phyloP scores from a whole-genome alignment of 2,888 invertebrate species.

The Criorhina ranunculi region DNA sequence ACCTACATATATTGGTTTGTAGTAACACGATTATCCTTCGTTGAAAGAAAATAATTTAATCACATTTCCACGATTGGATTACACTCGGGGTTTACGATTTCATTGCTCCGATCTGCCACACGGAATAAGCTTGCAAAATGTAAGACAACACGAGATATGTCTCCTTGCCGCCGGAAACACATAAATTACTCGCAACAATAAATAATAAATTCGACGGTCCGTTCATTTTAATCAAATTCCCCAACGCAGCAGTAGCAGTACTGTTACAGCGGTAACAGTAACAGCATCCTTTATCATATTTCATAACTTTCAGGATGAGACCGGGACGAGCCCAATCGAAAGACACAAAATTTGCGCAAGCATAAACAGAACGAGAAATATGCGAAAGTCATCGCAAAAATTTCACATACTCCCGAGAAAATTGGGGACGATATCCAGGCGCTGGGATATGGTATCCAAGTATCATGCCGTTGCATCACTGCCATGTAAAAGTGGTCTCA shows the following conservation, averaged over 20 bases:
- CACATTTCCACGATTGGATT: slow-evolving; percentile 49
- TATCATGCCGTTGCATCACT: slow-evolving; percentile 25
- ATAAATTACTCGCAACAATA: slow-evolving; percentile 59
- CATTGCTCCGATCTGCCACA: slow-evolving; percentile 5
- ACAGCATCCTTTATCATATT: slow-evolving; percentile 44
- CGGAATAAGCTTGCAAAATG: slow-evolving; percentile 13
- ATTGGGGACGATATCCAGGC: slow-evolving; percentile 18
- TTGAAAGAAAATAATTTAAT: slow-evolving; percentile 45
- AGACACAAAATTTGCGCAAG: too few species aligned
- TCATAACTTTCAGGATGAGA: slow-evolving; percentile 14
- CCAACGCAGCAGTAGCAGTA: slow-evolving; percentile 21
- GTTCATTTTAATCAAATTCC: slow-evolving; percentile 62
- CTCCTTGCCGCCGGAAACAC: slow-evolving; percentile 4
- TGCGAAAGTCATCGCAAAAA: slow-evolving; percentile 65
- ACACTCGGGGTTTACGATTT: slow-evolving; percentile 39
- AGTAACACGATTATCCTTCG: slow-evolving; percentile 32
- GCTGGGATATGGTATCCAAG: background rate
- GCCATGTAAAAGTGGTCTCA: slow-evolving; percentile 61
- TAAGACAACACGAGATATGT: slow-evolving; percentile 29
- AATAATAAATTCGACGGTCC: slow-evolving; percentile 67
- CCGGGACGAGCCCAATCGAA: background rate
- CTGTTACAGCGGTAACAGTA: background rate
- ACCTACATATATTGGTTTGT: too few species aligned
- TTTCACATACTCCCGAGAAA: slow-evolving; percentile 39
- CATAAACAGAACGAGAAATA: slow-evolving; percentile 52